phyloP scores from a whole-genome alignment of 92 coral and sea anemone species.

The Epizoanthus ramosus region DNA sequence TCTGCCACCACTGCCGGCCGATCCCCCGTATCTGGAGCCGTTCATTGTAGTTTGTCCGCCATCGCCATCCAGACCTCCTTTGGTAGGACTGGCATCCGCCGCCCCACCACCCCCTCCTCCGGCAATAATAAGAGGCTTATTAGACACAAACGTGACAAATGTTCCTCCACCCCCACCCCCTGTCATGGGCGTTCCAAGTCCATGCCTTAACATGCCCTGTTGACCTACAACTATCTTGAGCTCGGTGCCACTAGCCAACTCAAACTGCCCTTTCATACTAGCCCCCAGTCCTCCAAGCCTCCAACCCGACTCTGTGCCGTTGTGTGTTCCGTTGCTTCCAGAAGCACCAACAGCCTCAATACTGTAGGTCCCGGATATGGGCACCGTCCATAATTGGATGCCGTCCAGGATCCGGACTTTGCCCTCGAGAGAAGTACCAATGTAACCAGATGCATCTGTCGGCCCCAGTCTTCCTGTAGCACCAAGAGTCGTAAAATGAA shows the following conservation, averaged over 20 bases:
- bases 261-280: slow-evolving; percentile 73
- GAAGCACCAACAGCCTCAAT: slow-evolving; percentile 93
- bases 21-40: slow-evolving; percentile 79
- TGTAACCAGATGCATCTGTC: slow-evolving; percentile 60
- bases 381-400: slow-evolving; percentile 87
- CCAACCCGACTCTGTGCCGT: slow-evolving; percentile 10
- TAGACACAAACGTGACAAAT: slow-evolving; percentile 67
- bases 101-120: slow-evolving; percentile 99
- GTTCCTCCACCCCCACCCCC: slow-evolving; percentile 99
- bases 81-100: slow-evolving; percentile 49
- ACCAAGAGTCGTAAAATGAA: slow-evolving; percentile 77
- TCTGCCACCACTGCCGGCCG: slow-evolving; percentile 68
- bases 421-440: slow-evolving; percentile 78
- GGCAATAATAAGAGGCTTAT: slow-evolving; percentile 75
- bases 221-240: slow-evolving; percentile 86
- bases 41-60: slow-evolving; percentile 63
- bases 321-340: slow-evolving; percentile 72
- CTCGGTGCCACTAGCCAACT: slow-evolving; percentile 55
- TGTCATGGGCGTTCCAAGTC: slow-evolving; percentile 41
- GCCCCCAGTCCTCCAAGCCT: slow-evolving; percentile 88
- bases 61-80: slow-evolving; percentile 60
- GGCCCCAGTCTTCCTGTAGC: slow-evolving; percentile 76
- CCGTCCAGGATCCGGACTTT: slow-evolving; percentile 68
- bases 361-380: slow-evolving; percentile 74
- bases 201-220: slow-evolving; percentile 51